These are phyloP conservation scores for Cryptotis parvus DNA, from an alignment of 2,113 vertebrate genomes.

Conservation along the genomic window DNA sequence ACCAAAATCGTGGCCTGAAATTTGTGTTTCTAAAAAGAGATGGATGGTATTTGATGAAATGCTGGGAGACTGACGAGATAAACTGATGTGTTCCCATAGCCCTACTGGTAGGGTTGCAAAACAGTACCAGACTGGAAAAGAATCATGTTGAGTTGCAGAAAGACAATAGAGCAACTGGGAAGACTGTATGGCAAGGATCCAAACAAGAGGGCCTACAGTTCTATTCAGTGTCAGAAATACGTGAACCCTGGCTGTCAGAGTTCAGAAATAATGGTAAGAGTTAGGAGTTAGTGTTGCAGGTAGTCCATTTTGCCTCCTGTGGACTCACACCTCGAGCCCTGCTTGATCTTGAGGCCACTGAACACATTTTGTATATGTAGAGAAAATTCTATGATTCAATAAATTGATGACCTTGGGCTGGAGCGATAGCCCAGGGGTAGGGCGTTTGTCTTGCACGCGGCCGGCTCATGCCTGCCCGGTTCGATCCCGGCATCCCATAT, in stretches of 20 bases:
- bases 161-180: background rate
- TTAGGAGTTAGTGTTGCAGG: background rate
- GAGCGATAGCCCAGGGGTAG: no score
- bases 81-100: background rate
- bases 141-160: background rate
- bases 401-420: no score
- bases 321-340: background rate
- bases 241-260: background rate
- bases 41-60: background rate
- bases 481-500: no score
- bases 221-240: background rate
- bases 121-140: background rate
- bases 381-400: background rate
- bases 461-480: no score
- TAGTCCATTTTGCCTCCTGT: background rate
- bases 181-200: background rate
- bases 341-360: background rate
- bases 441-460: no score
- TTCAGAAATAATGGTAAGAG: background rate
- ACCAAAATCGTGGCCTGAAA: background rate
- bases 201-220: background rate
- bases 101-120: background rate
- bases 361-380: background rate
- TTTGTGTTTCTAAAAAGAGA: background rate
- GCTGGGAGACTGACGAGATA: background rate